Base-by-base conservation (phyloP, 2,797 vertebrate species). In the Pseudomugil gertrudae region DNA sequence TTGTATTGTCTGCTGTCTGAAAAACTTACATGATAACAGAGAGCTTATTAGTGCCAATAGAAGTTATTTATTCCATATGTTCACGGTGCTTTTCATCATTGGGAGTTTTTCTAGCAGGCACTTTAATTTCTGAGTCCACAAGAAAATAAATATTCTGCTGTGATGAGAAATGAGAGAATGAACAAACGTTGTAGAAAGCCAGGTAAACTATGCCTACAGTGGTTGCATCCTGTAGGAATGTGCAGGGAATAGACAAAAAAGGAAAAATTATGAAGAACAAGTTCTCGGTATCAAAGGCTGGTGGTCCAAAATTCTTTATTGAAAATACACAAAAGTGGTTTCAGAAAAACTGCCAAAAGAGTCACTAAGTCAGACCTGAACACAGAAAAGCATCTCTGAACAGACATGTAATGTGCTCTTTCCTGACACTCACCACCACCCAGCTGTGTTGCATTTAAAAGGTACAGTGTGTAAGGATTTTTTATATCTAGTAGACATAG, bases 1-100 rank as follows among this genome's bases (percentile, higher is more conserved):
- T 88, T 91, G 69, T 26, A 35, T 32, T 47, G 3, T 36, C 32
- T 33, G 51, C 14, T 52, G 24, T 38, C 19, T 27, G 45, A 9
- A 48, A 2, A 1, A 14, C 27, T 51, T 7, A 27, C 65, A 21
- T 2, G 21, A 24, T n/a, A 33, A 36, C 14, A 7, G 33, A 57
- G 13, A 23, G 7, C 14, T 17, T 19, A 32, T 53, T n/a, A 30
- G 27, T 54, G 10, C 14, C 33, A n/a, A 52, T n/a, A n/a, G 11
- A 62, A 50, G 2, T 33, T 35, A 29, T 30, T 8, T 6, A 13
- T 8, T 6, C 29, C 29, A 30, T 6, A 6, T 30, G 5, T 10
- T 50, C 17, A 26, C 36, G 30, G 5, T 19, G 59, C 13, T 26
- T 62, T n/a, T 15, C 32, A 32, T 10, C 29, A 35, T 19, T 32